A percentile compares a stretch with the other conserved stretches of the same genome.
Evolutionary conservation across 2,888 invertebrate species (phyloP).

Genomic region (Pseudoips prasinana): DNA sequence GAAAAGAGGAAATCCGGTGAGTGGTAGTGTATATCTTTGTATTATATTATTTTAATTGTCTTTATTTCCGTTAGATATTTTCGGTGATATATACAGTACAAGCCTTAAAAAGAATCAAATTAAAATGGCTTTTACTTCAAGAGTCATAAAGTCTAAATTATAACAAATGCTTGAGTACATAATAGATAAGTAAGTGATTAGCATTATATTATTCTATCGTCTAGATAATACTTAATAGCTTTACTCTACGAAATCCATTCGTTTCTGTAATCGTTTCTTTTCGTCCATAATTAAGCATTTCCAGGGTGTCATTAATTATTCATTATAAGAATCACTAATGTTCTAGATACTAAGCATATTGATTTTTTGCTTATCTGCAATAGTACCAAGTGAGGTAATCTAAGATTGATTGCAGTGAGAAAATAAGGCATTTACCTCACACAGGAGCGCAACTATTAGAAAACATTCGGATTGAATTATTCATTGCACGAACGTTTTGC

Average conservation of each 20-base stretch:
- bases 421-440: conserved; percentile 15
- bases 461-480: conserved; percentile 35
- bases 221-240: too few relatives aligned
- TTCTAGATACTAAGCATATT: conserved; percentile 5
- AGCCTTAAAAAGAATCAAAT: too few relatives aligned
- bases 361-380: conserved; percentile 7
- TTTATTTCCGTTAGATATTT: too few relatives aligned
- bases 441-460: conserved; percentile 21
- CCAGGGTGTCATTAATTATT: conserved; percentile 13
- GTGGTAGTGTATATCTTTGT: conserved; percentile 70
- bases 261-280: too few relatives aligned
- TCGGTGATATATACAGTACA: too few relatives aligned
- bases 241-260: too few relatives aligned
- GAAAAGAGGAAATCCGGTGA: conserved; percentile 92
- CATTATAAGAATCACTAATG: conserved; percentile 1
- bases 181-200: too few relatives aligned
- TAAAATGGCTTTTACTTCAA: too few relatives aligned
- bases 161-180: too few relatives aligned
- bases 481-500: conserved; percentile 33
- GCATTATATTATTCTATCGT: too few relatives aligned
- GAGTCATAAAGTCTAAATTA: too few relatives aligned
- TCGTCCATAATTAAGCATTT: too few relatives aligned
- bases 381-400: conserved; percentile 6
- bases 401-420: conserved; percentile 10
- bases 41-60: conserved; percentile 7